phyloP scores from a whole-genome alignment of 2,797 vertebrate species.

The Psittacula derbiana region DNA sequence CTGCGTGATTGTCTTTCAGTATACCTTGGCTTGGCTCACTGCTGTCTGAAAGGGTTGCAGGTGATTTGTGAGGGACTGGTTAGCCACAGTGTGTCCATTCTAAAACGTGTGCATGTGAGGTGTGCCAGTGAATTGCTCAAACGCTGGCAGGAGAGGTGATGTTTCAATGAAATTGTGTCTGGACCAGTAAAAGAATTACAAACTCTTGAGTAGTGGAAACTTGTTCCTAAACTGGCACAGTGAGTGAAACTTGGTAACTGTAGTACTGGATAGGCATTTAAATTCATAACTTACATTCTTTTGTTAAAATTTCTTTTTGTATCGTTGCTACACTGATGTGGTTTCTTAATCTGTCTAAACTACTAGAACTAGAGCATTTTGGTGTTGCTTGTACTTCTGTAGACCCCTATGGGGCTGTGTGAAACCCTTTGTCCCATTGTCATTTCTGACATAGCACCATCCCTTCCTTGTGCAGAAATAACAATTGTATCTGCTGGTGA shows the following conservation, averaged over 20 bases:
- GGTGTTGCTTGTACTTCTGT: neutral
- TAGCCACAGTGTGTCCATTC: fast-evolving
- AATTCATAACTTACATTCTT: neutral
- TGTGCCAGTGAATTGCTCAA: neutral
- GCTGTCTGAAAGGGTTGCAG: neutral
- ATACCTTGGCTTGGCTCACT: neutral
- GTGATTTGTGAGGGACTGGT: fast-evolving
- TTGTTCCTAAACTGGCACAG: neutral
- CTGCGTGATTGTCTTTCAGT: fast-evolving
- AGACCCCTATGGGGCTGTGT: neutral
- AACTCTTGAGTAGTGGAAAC: neutral
- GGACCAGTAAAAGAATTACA: neutral
- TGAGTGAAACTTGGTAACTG: neutral
- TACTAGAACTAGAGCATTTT: neutral
- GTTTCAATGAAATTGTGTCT: neutral
- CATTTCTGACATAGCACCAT: neutral
- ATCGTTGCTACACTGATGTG: neutral
- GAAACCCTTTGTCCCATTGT: neutral
- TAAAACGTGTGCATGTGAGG: fast-evolving
- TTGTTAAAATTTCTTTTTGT: neutral
- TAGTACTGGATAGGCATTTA: neutral
- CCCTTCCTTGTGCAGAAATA: neutral
- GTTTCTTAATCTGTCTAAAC: neutral
- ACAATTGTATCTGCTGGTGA: neutral
- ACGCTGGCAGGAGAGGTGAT: neutral